phyloP scores from a whole-genome alignment of 1,140 invertebrate genomes.

The Antheraea pernyi region DNA sequence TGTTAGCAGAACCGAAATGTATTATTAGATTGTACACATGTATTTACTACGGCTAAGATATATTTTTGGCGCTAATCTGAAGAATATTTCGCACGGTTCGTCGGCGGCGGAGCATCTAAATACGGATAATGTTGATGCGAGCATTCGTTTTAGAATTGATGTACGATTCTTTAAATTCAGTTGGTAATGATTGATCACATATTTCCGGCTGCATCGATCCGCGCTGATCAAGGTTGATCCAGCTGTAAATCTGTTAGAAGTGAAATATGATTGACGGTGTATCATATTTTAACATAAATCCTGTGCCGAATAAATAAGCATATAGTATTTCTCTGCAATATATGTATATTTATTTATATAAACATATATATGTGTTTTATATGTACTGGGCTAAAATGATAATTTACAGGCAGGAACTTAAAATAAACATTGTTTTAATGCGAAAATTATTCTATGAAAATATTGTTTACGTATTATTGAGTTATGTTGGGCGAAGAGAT shows the following conservation, averaged over 20 bases:
- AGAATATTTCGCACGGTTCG: slow-evolving; percentile 5
- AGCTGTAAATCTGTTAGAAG: slow-evolving; percentile 2
- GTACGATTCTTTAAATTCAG: slow-evolving; percentile 9
- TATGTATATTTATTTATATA: not conserved
- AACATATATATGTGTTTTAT: not conserved
- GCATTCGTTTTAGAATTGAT: slow-evolving; percentile 15
- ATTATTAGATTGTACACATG: not conserved
- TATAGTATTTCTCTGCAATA: not conserved
- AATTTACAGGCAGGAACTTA: no score
- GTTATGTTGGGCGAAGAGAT: no score
- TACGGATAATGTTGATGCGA: slow-evolving; percentile 2
- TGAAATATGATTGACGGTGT: not conserved
- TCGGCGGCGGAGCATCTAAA: slow-evolving; percentile 7
- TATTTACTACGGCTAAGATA: not conserved
- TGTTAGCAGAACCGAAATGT: not conserved
- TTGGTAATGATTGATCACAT: slow-evolving; percentile 7
- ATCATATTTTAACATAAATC: not conserved
- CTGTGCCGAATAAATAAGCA: not conserved
- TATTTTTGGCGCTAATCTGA: slow-evolving; percentile 10
- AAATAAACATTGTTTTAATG: no score
- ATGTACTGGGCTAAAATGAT: no score
- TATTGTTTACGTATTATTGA: no score
- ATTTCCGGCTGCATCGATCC: slow-evolving; percentile 7
- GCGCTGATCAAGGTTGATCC: not conserved
- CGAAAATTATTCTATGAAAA: no score